phyloP scores from a whole-genome alignment of 2,113 vertebrate genomes.

The Eulacestoma nigropectus region DNA sequence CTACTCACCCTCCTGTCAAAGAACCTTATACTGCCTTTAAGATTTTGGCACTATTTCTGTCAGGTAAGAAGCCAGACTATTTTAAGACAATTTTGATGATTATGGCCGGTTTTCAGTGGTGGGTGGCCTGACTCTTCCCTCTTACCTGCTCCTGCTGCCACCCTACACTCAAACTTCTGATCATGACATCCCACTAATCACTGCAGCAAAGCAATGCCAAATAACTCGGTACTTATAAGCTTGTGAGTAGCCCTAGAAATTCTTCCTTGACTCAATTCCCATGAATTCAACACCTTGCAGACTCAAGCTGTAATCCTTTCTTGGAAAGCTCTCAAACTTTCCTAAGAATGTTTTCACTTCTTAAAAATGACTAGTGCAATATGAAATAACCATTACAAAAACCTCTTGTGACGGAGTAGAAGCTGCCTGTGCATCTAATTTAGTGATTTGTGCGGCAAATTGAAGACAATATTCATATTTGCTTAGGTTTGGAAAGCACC shows the following conservation, averaged over 20 bases:
- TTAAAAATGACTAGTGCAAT: neutral
- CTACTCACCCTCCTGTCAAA: neutral
- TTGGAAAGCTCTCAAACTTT: neutral
- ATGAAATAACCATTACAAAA: neutral
- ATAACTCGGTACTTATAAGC: neutral
- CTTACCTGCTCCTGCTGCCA: neutral
- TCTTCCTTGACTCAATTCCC: neutral
- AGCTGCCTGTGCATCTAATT: neutral
- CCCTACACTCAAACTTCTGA: neutral
- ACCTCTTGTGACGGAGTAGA: neutral
- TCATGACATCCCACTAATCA: neutral
- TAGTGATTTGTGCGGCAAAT: conserved; percentile 16
- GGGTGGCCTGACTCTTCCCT: neutral
- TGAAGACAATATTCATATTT: conserved; percentile 30
- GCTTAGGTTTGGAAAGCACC: conserved; percentile 32
- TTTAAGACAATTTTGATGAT: neutral
- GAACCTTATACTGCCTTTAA: neutral
- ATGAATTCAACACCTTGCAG: neutral
- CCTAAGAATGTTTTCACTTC: neutral
- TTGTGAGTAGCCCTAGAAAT: neutral
- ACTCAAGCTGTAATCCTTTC: neutral
- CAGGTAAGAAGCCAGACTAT: neutral
- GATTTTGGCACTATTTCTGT: neutral
- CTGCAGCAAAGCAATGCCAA: neutral
- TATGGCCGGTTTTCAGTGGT: neutral